phyloP scores from a whole-genome alignment of 2,797 vertebrate species.

The Morelia viridis region DNA sequence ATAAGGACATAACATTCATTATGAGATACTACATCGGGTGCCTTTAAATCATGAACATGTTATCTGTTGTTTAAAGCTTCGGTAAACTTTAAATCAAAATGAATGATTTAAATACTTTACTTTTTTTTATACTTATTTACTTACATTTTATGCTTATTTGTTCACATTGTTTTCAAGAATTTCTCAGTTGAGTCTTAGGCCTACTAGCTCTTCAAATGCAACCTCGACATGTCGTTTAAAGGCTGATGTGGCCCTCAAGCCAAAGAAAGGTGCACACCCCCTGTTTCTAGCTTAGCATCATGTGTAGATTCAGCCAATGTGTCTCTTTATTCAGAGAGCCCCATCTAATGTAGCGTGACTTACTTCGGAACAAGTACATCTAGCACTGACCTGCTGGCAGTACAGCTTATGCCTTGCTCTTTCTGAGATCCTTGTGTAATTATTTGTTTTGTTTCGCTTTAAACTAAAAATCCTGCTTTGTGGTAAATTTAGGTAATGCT shows the following conservation, averaged over 20 bases:
- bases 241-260: neutral
- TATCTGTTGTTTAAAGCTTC: neutral
- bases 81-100: neutral
- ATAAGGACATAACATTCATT: neutral
- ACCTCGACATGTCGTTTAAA: neutral
- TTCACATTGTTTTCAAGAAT: neutral
- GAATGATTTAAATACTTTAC: neutral
- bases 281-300: neutral
- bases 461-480: neutral
- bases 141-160: neutral
- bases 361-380: neutral
- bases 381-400: neutral
- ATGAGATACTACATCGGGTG: neutral
- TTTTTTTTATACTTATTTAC: neutral
- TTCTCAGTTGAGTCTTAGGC: neutral
- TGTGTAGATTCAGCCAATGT: neutral
- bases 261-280: neutral
- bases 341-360: neutral
- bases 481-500: slow-evolving; percentile 87
- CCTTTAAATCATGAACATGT: neutral
- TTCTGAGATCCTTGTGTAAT: neutral
- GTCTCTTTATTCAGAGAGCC: neutral
- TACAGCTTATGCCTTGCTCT: neutral
- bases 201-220: neutral
- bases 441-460: neutral